Base-by-base conservation (phyloP, 1,140 invertebrate species). In the Aphelenchoides avenae region DNA sequence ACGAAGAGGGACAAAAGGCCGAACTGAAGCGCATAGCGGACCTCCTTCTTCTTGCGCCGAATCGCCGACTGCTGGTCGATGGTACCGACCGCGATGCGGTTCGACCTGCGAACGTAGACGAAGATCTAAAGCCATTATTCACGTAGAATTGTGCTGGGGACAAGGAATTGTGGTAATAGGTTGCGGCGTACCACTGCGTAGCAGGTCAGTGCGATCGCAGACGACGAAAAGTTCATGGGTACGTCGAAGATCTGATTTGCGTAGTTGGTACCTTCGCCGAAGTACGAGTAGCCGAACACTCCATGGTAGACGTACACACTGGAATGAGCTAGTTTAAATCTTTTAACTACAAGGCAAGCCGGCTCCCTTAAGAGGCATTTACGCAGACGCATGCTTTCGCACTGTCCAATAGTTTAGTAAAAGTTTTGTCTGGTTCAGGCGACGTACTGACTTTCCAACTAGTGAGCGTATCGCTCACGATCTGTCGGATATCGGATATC, bases 1-100 rank as follows among this genome's bases (percentile, higher is more conserved):
- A 49, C 13, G 15, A 49, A 26, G 20, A 44, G 50, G 7, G 46
- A 26, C 18, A 49, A 43, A 15, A 49, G 13, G 6, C 6, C 7
- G 44, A 49, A 49, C 20, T 49, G 46, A 50, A 44, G 37, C 7
- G 46, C 46, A 50, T 43, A 49, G 37, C 50, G 37, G 46, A 49
- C 15, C 24, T 52, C 48, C 5, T 52, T 52, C 11, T 42, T 31
- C 13, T 22, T 54, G 3, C 44, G 50, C n/a, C 30, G n/a, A n/a
- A n/a, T 52, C 1, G 48, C 13, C 6, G 30, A 55, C 44, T 52
- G 44, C 29, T 52, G 44, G 5, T 52, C 52, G 9, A 29, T 52
- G 2, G 56, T 29, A 2, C 44, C 18, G 7, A 52, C 46, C 48
- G n/a, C n/a, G n/a, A 55, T 40, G 13, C 46, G 46, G 24, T 49